Evolutionary conservation across 2,888 invertebrate genomes (phyloP).

Genomic region (Tetranychus piercei): DNA sequence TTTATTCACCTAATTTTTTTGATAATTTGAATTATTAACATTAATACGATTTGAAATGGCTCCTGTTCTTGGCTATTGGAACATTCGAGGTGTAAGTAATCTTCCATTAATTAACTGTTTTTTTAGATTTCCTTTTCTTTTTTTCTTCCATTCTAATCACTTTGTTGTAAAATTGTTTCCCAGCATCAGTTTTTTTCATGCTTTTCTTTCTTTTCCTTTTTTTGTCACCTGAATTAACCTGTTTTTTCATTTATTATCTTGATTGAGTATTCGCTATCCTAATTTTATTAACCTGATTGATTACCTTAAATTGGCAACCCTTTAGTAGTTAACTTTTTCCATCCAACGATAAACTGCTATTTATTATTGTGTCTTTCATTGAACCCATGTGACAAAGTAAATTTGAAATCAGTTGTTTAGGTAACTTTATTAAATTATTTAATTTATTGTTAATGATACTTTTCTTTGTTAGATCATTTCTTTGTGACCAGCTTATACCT

Average conservation of each 20-base stretch:
- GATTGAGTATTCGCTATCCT: too few species aligned
- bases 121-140: background rate
- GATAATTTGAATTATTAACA: background rate
- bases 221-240: background rate
- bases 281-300: too few species aligned
- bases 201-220: background rate
- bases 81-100: constrained; percentile 28
- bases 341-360: too few species aligned
- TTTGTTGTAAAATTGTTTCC: background rate
- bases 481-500: too few species aligned
- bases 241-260: background rate
- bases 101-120: background rate
- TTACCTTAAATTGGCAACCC: too few species aligned
- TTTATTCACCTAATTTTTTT: background rate
- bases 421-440: too few species aligned
- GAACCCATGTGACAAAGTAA: too few species aligned
- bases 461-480: too few species aligned
- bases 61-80: constrained; percentile 30
- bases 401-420: too few species aligned
- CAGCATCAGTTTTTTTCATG: background rate
- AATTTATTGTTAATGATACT: too few species aligned
- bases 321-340: too few species aligned
- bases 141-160: background rate
- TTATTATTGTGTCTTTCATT: too few species aligned
- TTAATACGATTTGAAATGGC: constrained; percentile 16